phyloP scores from a whole-genome alignment of 2,797 vertebrate genomes.

The Phalanger gymnotis region DNA sequence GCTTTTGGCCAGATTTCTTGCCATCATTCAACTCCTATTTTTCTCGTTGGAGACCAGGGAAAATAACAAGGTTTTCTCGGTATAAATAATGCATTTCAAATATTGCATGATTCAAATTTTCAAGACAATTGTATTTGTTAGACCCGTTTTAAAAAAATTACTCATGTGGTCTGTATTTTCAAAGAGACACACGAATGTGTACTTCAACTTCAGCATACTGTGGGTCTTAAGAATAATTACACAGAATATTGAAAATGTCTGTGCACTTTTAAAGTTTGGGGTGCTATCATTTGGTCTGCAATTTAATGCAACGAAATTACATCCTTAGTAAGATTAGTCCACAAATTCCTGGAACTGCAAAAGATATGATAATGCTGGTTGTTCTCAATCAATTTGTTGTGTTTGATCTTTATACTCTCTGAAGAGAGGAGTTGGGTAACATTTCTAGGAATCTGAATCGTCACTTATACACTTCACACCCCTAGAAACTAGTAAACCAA shows the following conservation, averaged over 20 bases:
- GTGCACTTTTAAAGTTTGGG: background rate
- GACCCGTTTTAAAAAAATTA: background rate
- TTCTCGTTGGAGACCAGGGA: background rate
- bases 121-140: slow-evolving; percentile 4
- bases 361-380: slow-evolving; percentile 61
- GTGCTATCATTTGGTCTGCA: slow-evolving; percentile 21
- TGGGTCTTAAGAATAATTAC: slow-evolving; percentile 37
- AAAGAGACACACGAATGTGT: background rate
- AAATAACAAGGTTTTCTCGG: background rate
- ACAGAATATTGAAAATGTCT: slow-evolving; percentile 38
- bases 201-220: background rate
- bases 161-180: slow-evolving; percentile 1
- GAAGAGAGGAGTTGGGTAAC: slow-evolving; percentile 74
- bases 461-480: slow-evolving; percentile 47
- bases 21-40: background rate
- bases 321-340: slow-evolving; percentile 69
- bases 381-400: slow-evolving; percentile 23
- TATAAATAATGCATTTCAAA: background rate
- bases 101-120: background rate
- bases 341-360: slow-evolving; percentile 79
- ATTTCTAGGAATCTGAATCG: slow-evolving; percentile 68
- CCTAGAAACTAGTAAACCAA: background rate
- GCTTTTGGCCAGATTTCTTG: background rate
- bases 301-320: slow-evolving; percentile 6
- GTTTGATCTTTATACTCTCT: slow-evolving; percentile 21